Evolutionary conservation across 53 echinoderm and acorn worm species (phyloP), one percentile per base, ranked within the genome.

Genomic region (Temnopleurus reevesii): DNA sequence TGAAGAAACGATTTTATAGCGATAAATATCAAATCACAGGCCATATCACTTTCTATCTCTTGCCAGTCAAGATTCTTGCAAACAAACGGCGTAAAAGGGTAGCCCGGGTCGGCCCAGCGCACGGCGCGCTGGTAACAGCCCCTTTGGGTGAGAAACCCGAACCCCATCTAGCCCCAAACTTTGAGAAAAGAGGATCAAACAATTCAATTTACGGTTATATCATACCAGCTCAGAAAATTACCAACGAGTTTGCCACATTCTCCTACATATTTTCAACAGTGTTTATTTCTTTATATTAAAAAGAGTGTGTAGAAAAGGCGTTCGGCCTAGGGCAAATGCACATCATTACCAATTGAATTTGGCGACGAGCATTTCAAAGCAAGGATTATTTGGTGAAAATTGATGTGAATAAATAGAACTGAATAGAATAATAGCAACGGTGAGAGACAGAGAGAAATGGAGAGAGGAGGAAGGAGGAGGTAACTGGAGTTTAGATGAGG

Each of bases 11-110:
- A 87, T 87, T 87, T 87, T 65, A 66, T 66, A 53, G 88, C 71
- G 88, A 87, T 87, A 87, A 87, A 87, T 87, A 87, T 87, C 88
- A 87, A 87, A 87, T 87, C 88, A 87, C 88, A 54, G 71, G 9
- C 88, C 88, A 47, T 87, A 87, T 87, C 88, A 54, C 88, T 87
- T 87, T 87, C 88, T 65, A 34, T 66, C 46, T 46, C 66, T 87
- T 66, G 54, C 65, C 88, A 87, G 71, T 61, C 86, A 86, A 86
- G 44, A 60, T 83, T 34, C 53, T 21, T 7, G 59, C 86, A 86
- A 60, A 86, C 86, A 83, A 83, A 55, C 55, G 12, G 83, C 31
- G 83, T 4, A 47, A 79, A 79, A 17, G 9, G 79, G 79, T 79
- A 49, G 28, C 79, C 12, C 51, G 26, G 79, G 28, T 46, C 79